Conservation (phyloP, 2,888 invertebrate genomes). For the Dorcus hopei region DNA sequence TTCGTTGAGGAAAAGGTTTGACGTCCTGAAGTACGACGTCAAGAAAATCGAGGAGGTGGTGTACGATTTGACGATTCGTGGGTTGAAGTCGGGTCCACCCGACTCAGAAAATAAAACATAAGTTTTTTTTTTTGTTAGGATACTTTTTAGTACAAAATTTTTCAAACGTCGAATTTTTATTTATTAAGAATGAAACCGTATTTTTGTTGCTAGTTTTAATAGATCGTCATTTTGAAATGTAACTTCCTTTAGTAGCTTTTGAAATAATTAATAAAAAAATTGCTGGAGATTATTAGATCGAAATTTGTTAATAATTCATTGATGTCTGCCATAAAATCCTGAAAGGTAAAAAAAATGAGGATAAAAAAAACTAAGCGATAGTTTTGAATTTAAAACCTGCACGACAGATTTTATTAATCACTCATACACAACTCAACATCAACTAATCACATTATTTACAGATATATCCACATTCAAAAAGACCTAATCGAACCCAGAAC, state of each 20-base stretch:
- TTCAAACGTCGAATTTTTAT: no score
- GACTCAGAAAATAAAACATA: conserved; percentile 1
- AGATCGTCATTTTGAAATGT: no score
- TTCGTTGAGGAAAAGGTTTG: conserved; percentile 78
- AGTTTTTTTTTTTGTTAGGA: no score
- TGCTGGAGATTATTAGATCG: no score
- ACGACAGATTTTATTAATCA: conserved; percentile 47
- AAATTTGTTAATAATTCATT: no score
- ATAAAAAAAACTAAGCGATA: neutral
- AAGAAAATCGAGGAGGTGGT: conserved; percentile 93
- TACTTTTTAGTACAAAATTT: no score
- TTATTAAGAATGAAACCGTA: no score
- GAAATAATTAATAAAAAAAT: no score
- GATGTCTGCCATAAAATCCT: neutral
- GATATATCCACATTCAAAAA: conserved; percentile 48
- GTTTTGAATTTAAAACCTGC: conserved; percentile 41
- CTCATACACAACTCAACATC: conserved; percentile 43
- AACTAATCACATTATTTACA: conserved; percentile 50
- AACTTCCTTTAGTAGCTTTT: no score
- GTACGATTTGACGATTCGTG: conserved; percentile 81
- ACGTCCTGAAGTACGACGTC: conserved; percentile 85
- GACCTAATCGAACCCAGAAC: conserved; percentile 45
- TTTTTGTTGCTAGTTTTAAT: no score
- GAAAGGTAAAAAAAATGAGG: neutral
- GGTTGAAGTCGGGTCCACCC: conserved; percentile 49